Base-by-base conservation (phyloP, 2,888 invertebrate genomes). In the Lasioglossum figueresi region DNA sequence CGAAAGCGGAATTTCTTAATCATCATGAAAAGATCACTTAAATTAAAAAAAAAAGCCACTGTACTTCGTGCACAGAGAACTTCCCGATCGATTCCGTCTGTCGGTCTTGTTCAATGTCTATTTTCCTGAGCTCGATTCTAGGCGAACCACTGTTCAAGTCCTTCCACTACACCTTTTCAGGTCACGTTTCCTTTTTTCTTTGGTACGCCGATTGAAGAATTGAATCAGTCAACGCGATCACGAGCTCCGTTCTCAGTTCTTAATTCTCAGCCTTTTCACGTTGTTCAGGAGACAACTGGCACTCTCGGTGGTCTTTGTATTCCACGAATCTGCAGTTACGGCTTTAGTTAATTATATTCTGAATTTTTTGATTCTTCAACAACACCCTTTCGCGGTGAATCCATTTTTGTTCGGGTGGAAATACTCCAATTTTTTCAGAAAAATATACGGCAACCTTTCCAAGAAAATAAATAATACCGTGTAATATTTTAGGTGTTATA, bases 151-250 rank as follows among this genome's bases (percentile, higher is more conserved):
- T 79, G 43, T 70, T 59, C 56, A 27, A 56, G 43, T 23, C 16
- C 31, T 16, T 43, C 43, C 14, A 6, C 68, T 82, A 71, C 23
- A 23, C 59, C 48, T 63, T 84, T 82, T 75, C 71, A 43, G 37
- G 75, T 83, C 83, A 72, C 83, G 83, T 72, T 72, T 43, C 71
- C 27, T 56, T 56, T n/a, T n/a, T 23, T 56, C 1, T 27, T 71
- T 43, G 43, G 43, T 72, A 79, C 63, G 52, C 37, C 75, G 75
- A 78, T 78, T 63, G 79, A 66, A 72, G 79, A 72, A 84, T 75
- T 75, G 83, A 72, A 43, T 84, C 71, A 66, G 43, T 37, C 59
- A 78, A 75, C 16, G 45, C 66, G 72, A 37, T 43, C 73, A 23
- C n/a, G 31, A 52, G n/a, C 19, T 34, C 31, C 37, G 59, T 63